phyloP scores from a whole-genome alignment of 2,113 vertebrate species.

The Mesocricetus auratus region DNA sequence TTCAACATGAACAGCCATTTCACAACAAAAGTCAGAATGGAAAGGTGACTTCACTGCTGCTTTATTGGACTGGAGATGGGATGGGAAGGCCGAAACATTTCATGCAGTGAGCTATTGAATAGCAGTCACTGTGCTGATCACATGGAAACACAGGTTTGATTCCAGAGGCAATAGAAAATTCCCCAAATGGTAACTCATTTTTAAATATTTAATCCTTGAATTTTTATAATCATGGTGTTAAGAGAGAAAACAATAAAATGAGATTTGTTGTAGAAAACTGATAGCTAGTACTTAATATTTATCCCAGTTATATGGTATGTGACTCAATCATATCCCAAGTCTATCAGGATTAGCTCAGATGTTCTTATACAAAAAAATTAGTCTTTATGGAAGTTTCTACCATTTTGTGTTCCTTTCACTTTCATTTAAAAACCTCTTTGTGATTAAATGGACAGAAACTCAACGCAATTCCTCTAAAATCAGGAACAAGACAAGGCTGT shows the following conservation, averaged over 20 bases:
- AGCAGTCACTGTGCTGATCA: background rate
- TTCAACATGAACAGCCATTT: background rate
- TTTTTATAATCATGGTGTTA: constrained; percentile 56
- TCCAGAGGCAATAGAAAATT: constrained; percentile 7
- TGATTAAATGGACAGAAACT: no score
- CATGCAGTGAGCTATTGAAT: background rate
- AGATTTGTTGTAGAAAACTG: constrained; percentile 63
- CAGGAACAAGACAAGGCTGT: no score
- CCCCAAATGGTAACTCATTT: background rate
- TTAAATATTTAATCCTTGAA: constrained; percentile 62
- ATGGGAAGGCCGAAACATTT: background rate
- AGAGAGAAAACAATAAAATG: constrained; percentile 53
- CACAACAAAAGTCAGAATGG: background rate
- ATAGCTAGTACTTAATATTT: constrained; percentile 56
- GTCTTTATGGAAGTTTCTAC: background rate
- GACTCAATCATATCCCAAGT: background rate
- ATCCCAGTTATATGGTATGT: background rate
- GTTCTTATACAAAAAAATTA: background rate
- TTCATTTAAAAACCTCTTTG: background rate
- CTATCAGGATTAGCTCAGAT: background rate
- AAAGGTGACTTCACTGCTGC: background rate
- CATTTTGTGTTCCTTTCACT: background rate
- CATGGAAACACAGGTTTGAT: background rate
- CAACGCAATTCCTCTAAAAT: no score
- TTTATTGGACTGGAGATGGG: background rate